Base-by-base conservation (phyloP, 2,888 invertebrate genomes). In the Noctuana brunneofusca region DNA sequence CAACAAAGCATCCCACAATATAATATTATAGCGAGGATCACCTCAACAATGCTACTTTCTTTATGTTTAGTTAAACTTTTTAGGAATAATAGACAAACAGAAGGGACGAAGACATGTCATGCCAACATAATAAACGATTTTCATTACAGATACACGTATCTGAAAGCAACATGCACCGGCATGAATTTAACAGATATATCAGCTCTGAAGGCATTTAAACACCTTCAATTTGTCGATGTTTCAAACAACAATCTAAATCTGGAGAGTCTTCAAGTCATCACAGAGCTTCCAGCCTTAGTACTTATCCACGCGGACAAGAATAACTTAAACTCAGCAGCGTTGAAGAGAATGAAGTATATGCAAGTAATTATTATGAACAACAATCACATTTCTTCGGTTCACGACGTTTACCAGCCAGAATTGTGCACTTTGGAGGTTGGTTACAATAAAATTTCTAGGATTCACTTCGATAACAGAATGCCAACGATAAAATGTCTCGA, bases 301-400 rank as follows among this genome's bases (percentile, higher is more conserved):
- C 81, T 93, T 20, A 81, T 95, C 14, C 93, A 92, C 48, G 94
- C 93, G 0, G 93, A 94, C 67, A 79, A 88, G 14, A 95, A 95
- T 72, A 67, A 76, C 5, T 70, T 94, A 0, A 74, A 77, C 9
- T 92, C 92, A 0, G 92, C 87, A 0, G 88, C 81, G 16, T 78
- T 94, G 49, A 86, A 84, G 8, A 82, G 80, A 58, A 92, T 92
- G 84, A 88, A 88, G 58, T 94, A 92, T 68, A 84, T 94, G n/a
- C 94, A 94, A 92, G 92, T 93, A 0, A 78, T 94, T 5, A 89
- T 92, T 24, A 69, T 94, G 68, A 93, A 92, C 67, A 69, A 86
- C 55, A 94, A 94, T 69, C 71, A 80, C n/a, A 86, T 94, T 49
- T 78, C 75, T 3, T 80, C 91, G 14, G 92, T 93, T 0, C 67